Evolutionary conservation across 2,797 vertebrate genomes (phyloP).

Genomic region (Loriculus beryllinus): DNA sequence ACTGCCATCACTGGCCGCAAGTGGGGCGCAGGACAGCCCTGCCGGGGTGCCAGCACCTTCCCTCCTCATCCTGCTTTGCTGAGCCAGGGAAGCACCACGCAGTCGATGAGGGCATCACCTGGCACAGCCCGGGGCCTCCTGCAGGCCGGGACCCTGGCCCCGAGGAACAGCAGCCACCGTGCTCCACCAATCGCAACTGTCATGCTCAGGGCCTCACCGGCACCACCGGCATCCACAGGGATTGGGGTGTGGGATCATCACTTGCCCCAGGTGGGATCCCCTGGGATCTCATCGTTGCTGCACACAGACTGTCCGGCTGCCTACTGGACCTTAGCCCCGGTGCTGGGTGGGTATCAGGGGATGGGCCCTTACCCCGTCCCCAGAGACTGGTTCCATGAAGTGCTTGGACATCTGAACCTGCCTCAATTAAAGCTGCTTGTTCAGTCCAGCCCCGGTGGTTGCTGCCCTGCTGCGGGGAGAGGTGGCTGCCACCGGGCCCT

Average conservation of each 20-base stretch:
- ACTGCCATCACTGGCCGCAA: rapidly evolving
- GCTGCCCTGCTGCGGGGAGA: not conserved
- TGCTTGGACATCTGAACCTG: not conserved
- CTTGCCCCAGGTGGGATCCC: not conserved
- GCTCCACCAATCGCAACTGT: not conserved
- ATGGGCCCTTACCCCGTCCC: not conserved
- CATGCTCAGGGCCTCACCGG: not conserved
- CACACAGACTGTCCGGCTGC: not conserved
- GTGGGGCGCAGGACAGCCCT: not conserved
- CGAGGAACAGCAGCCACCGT: not conserved
- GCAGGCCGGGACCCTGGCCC: not conserved
- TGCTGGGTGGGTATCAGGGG: not conserved
- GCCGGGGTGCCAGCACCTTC: not conserved
- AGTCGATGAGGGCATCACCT: not conserved
- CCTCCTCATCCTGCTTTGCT: not conserved
- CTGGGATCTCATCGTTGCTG: not conserved
- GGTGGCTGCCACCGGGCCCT: not conserved
- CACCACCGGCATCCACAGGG: not conserved
- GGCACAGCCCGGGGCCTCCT: not conserved
- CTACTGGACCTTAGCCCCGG: rapidly evolving
- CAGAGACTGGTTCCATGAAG: not conserved
- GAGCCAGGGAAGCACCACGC: not conserved
- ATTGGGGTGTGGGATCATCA: not conserved
- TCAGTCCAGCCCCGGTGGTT: not conserved
- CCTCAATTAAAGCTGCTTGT: conserved; percentile 42